Evolutionary conservation across 1,140 invertebrate genomes (phyloP).

Genomic region (Eurosta solidaginis): DNA sequence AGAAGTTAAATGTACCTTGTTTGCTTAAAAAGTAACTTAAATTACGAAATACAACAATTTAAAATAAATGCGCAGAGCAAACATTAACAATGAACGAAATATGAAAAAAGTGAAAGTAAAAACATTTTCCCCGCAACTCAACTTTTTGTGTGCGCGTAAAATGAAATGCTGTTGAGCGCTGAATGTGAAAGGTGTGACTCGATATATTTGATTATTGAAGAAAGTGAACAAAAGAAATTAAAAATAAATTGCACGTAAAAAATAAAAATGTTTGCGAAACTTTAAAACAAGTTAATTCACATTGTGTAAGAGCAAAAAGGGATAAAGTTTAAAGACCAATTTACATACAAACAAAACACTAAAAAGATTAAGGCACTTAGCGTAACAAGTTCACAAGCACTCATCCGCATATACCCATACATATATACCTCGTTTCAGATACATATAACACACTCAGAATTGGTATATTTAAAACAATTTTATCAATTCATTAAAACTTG

Average conservation of each 20-base stretch:
- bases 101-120: not conserved
- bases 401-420: not conserved
- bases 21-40: not conserved
- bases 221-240: not conserved
- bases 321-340: not conserved
- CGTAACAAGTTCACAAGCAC: not conserved
- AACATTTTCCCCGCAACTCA: no score
- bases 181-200: not conserved
- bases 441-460: no score
- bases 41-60: conserved; percentile 1
- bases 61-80: not conserved
- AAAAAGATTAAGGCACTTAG: no score
- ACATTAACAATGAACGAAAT: not conserved
- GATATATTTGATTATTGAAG: not conserved
- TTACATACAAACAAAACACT: not conserved
- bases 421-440: not conserved
- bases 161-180: not conserved
- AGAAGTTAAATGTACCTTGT: not conserved
- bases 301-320: not conserved
- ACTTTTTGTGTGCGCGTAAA: no score
- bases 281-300: conserved; percentile 22
- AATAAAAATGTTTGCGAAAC: not conserved
- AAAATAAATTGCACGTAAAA: no score
- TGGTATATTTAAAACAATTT: no score
- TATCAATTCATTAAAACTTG: no score